Base-by-base conservation (phyloP, 2,113 vertebrate genomes). In the Tupaia tana region DNA sequence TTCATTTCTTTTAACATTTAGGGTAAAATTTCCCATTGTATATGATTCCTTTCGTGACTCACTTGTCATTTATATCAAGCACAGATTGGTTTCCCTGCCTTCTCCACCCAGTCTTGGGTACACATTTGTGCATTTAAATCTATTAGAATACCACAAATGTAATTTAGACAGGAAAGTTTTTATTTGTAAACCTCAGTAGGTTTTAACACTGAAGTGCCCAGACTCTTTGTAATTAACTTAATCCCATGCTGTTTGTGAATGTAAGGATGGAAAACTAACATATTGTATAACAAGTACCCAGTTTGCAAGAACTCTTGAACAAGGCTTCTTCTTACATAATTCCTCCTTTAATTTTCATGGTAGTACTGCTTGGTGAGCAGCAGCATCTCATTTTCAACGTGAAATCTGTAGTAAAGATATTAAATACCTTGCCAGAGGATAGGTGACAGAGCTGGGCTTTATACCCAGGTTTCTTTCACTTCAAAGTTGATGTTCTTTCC, bases 111-210 rank as follows among this genome's bases (percentile, higher is more conserved):
- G 52, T 61, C 34, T 70, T 56, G 52, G 66, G 11, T 61, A 59
- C 56, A 83, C 16, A 82, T 27, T 67, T 58, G 83, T 71, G 22
- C 16, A 82, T 71, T 74, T 70, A 70, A 64, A 83, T 90, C n/a
- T 79, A 80, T 74, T 82, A 79, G 64, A 81, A 29, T 20, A 64
- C 78, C 73, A 86, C 81, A 67, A 67, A 4, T 95, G 15, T 92
- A 82, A 90, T 89, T 93, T 85, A 89, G 85, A 86, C 82, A 58
- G 43, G 64, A 67, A 92, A 64, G 3, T 86, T 93, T 93, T 89
- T 75, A 70, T 27, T 94, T 91, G n/a, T 52, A 86, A 94, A 78
- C 27, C 70, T 89, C 54, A 58, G 13, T 89, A 80, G 70, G 61
- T 86, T 96, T 95, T 90, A 90, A 82, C 20, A 87, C 4, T 67